Percentiles rank a stretch among this genome's conserved stretches.
Conservation (phyloP, 2,888 invertebrate genomes). For the Heliconius ismenius region DNA sequence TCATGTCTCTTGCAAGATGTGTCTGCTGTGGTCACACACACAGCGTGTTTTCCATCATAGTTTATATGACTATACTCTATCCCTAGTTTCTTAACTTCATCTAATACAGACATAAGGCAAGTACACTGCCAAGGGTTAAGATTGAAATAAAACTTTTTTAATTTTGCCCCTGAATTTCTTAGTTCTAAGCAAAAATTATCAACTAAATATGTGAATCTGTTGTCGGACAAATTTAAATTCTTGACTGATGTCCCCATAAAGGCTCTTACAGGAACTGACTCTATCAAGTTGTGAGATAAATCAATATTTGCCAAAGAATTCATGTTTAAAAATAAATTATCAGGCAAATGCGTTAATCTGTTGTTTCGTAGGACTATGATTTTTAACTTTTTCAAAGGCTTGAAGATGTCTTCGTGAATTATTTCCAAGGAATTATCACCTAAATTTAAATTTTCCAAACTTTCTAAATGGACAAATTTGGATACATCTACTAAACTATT, state of each 20-base stretch:
- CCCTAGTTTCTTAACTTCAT: conserved; percentile 59
- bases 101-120: conserved; percentile 62
- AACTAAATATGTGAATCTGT: conserved; percentile 64
- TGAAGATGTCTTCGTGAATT: conserved; percentile 58
- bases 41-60: conserved; percentile 60
- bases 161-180: conserved; percentile 58
- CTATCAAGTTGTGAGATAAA: conserved; percentile 62
- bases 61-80: conserved; percentile 59
- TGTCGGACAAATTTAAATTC: conserved; percentile 63
- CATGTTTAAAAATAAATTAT: conserved; percentile 59
- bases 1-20: conserved; percentile 61
- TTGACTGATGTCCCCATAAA: conserved; percentile 61
- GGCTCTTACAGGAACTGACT: conserved; percentile 59
- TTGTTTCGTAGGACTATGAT: conserved; percentile 60
- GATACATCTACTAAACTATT: conserved; percentile 49
- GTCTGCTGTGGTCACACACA: conserved; percentile 61
- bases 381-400: conserved; percentile 58
- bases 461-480: conserved; percentile 55
- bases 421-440: conserved; percentile 58
- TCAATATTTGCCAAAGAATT: conserved; percentile 57
- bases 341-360: conserved; percentile 57
- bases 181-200: conserved; percentile 69
- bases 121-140: conserved; percentile 75
- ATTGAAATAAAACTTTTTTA: conserved; percentile 65
- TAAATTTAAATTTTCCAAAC: conserved; percentile 62